Conservation (phyloP, 2,113 vertebrate genomes). For the Theropithecus gelada region DNA sequence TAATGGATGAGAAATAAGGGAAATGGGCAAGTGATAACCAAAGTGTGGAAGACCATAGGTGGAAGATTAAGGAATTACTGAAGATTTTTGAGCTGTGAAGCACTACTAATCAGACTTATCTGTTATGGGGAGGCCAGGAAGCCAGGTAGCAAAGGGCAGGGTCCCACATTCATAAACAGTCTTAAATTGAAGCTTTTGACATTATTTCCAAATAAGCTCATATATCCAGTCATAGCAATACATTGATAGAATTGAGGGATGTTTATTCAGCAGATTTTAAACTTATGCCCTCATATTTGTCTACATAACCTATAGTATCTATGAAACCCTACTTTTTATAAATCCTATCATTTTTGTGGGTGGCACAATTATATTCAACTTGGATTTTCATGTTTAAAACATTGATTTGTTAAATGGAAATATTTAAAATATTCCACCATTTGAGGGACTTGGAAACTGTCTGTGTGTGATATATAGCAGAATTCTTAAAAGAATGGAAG, state of each 20-base stretch:
- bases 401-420: background rate
- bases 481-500: background rate
- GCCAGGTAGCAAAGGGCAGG: background rate
- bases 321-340: background rate
- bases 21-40: background rate
- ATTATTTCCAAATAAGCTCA: background rate
- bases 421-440: background rate
- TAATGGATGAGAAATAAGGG: background rate
- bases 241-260: background rate
- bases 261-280: background rate
- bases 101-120: background rate
- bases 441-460: background rate
- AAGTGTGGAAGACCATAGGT: background rate
- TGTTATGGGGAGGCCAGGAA: background rate
- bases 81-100: background rate
- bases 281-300: background rate
- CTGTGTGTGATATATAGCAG: background rate
- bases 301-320: background rate
- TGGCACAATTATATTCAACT: background rate
- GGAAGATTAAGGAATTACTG: background rate
- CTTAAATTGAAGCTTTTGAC: background rate
- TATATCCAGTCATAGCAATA: background rate
- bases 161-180: background rate
- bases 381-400: constrained; percentile 1
- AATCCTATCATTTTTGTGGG: background rate